Percentiles rank a stretch among this genome's conserved stretches.
These are phyloP conservation scores for Toxonevra muliebris DNA, from an alignment of 2,888 invertebrate genomes.

Conservation along the genomic window DNA sequence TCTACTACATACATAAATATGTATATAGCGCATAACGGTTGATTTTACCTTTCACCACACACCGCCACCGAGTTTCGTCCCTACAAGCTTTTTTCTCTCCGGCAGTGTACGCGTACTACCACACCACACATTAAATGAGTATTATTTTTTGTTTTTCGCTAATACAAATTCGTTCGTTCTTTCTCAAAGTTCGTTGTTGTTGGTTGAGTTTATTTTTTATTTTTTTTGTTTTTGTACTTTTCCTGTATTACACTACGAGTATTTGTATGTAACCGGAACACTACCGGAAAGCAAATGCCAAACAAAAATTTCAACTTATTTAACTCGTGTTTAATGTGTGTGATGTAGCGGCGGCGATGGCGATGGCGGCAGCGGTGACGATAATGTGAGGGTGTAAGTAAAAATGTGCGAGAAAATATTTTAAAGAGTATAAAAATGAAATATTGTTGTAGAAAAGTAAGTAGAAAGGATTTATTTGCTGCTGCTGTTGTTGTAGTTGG, in stretches of 20 bases:
- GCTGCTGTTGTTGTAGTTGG: constrained; percentile 15
- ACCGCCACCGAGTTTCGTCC: too few species aligned
- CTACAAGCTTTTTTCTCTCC: too few species aligned
- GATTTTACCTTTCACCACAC: too few species aligned
- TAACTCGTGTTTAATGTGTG: constrained; percentile 19
- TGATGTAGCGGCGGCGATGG: constrained; percentile 10
- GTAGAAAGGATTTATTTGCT: constrained; percentile 28
- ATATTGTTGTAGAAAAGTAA: constrained; percentile 12
- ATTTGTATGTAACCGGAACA: constrained; percentile 37
- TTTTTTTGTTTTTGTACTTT: constrained; percentile 12
- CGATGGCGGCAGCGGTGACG: background rate
- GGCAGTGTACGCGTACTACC: too few species aligned
- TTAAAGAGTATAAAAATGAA: constrained; percentile 28
- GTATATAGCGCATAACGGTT: too few species aligned
- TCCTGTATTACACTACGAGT: too few species aligned
- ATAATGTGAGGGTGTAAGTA: constrained; percentile 4
- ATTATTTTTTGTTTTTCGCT: constrained; percentile 5
- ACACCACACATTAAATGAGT: background rate
- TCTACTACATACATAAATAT: too few species aligned
- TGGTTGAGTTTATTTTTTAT: background rate
- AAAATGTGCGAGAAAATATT: constrained; percentile 5
- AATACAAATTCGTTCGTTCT: background rate
- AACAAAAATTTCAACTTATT: constrained; percentile 39
- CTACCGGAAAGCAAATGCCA: constrained; percentile 39
- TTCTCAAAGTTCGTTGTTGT: background rate